Percentiles rank a stretch among this genome's conserved stretches.
Evolutionary conservation across 2,113 vertebrate species (phyloP).

Genomic region (Forbesichthys papilliferus): DNA sequence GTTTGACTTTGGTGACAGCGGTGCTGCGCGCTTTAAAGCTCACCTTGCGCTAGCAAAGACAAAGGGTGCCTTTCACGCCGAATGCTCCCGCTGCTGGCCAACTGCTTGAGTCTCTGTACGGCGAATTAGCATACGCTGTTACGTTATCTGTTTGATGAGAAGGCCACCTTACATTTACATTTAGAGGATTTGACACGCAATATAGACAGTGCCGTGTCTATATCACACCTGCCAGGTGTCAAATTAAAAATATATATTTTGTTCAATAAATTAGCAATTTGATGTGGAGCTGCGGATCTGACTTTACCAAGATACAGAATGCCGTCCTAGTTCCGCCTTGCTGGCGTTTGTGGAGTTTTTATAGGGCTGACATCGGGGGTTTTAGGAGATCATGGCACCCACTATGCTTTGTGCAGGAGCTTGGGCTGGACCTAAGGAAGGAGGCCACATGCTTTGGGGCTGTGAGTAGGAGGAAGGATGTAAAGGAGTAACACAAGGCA

Average conservation of each 20-base stretch:
- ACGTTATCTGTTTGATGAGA: background rate
- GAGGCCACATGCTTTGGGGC: constrained; percentile 31
- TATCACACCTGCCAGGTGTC: no score
- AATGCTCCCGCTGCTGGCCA: background rate
- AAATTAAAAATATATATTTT: background rate
- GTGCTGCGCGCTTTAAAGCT: background rate
- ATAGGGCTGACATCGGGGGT: constrained; percentile 15
- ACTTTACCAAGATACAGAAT: background rate
- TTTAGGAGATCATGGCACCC: constrained; percentile 42
- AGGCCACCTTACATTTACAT: background rate
- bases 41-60: background rate
- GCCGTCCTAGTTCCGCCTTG: background rate
- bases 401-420: constrained; percentile 55
- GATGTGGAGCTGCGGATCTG: background rate
- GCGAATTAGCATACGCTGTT: background rate
- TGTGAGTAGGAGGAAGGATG: constrained; percentile 30
- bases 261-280: background rate
- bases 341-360: constrained; percentile 17
- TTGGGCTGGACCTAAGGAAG: constrained; percentile 54
- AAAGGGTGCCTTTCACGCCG: constrained; percentile 9
- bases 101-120: background rate
- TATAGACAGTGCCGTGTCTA: no score
- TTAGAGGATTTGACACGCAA: background rate
- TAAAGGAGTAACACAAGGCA: constrained; percentile 9
- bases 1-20: constrained; percentile 49